Conservation (phyloP, 2,888 invertebrate species). For the Epirrhoe alternata region DNA sequence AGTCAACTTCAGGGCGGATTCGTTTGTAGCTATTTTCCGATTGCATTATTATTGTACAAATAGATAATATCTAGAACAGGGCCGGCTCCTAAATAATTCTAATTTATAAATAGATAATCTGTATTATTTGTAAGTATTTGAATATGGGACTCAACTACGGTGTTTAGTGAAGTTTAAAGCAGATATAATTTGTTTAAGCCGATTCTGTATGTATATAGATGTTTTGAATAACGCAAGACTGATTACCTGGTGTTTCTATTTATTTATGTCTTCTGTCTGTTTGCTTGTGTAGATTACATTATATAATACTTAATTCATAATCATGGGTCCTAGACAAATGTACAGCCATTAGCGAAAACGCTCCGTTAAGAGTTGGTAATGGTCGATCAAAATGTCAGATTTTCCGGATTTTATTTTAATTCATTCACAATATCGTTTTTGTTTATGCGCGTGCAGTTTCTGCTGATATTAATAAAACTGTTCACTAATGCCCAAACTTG, state of each 20-base stretch:
- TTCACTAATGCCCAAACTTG: conserved; percentile 81
- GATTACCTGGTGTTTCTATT: conserved; percentile 64
- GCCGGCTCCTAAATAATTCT: conserved; percentile 74
- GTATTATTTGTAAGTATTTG: conserved; percentile 76
- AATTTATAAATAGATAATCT: conserved; percentile 66
- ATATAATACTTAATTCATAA: conserved; percentile 1
- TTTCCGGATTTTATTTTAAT: neutral
- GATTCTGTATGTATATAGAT: conserved; percentile 75
- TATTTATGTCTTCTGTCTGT: conserved; percentile 34
- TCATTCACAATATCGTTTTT: neutral
- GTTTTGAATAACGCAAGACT: conserved; percentile 74
- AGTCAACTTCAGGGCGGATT: neutral
- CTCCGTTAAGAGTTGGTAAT: neutral
- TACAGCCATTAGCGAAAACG: neutral
- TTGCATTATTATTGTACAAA: conserved; percentile 64
- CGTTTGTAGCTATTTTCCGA: conserved; percentile 16
- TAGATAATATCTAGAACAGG: conserved; percentile 63
- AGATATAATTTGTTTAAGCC: conserved; percentile 61
- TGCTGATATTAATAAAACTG: conserved; percentile 59
- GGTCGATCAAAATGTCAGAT: neutral
- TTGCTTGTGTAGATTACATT: conserved; percentile 24
- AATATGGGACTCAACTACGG: conserved; percentile 83
- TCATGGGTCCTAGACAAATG: neutral
- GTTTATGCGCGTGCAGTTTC: conserved; percentile 19
- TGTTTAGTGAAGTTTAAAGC: conserved; percentile 75